These are phyloP conservation scores for Lepus townsendii DNA, from an alignment of 2,797 vertebrate genomes.

Conservation along the genomic window DNA sequence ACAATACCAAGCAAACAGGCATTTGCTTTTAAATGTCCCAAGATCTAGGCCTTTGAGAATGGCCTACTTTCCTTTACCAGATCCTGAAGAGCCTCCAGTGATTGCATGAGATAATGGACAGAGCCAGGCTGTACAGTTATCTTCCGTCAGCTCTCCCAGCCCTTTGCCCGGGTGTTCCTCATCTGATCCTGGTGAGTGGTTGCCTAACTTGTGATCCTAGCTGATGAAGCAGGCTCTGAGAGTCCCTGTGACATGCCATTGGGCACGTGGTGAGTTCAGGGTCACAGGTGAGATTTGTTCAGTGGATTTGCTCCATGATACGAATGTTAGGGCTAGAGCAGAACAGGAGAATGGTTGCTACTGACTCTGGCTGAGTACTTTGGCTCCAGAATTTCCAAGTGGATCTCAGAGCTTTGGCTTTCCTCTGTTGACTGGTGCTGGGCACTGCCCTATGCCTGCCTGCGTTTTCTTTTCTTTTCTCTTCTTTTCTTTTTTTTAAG, in stretches of 20 bases:
- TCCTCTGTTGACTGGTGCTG: constrained; percentile 25
- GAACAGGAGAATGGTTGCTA: background rate
- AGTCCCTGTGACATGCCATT: background rate
- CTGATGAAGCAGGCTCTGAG: background rate
- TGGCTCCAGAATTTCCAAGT: constrained; percentile 32
- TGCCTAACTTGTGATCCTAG: background rate
- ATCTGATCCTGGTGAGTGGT: background rate
- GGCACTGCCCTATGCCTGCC: background rate
- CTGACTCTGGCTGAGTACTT: background rate
- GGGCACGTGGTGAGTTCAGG: background rate
- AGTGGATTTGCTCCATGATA: background rate
- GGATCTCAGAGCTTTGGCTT: background rate
- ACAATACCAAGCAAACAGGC: background rate
- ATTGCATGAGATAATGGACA: background rate
- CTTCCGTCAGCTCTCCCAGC: background rate
- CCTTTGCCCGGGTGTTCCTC: background rate
- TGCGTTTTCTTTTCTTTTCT: too few relatives aligned
- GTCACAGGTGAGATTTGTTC: constrained; percentile 24
- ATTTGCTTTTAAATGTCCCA: constrained; percentile 63
- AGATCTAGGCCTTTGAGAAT: constrained; percentile 5
- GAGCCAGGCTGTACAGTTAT: background rate
- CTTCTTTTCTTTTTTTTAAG: too few relatives aligned
- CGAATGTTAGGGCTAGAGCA: background rate
- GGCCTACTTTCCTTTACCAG: constrained; percentile 30
- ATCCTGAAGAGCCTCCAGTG: background rate